phyloP scores from a whole-genome alignment of 2,113 vertebrate species.

The Triplophysa siluroides region DNA sequence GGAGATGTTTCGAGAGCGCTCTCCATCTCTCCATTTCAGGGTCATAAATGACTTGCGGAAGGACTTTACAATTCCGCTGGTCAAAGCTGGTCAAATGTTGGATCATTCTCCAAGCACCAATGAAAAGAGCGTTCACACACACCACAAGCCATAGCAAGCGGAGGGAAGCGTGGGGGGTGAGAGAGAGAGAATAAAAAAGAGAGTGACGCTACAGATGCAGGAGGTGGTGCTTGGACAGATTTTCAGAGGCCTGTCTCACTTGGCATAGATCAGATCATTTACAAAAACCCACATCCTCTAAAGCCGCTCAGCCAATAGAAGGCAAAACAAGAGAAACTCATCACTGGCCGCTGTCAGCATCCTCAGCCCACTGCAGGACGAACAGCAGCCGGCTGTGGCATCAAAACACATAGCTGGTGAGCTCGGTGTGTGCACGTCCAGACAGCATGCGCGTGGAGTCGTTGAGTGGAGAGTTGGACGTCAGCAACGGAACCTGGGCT shows the following conservation, averaged over 20 bases:
- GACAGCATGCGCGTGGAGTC: constrained; percentile 43
- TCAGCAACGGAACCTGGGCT: constrained; percentile 63
- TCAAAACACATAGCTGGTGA: constrained; percentile 3
- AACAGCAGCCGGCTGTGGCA: constrained; percentile 22
- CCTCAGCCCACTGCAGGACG: constrained; percentile 26
- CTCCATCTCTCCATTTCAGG: constrained; percentile 24
- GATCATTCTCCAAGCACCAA: constrained; percentile 26
- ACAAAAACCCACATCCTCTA: constrained; percentile 44
- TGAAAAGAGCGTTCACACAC: constrained; percentile 26
- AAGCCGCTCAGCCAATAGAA: background rate
- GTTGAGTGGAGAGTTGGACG: constrained; percentile 57
- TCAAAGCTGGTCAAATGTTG: constrained; percentile 41
- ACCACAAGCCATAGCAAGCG: constrained; percentile 27
- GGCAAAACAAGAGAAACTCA: constrained; percentile 23
- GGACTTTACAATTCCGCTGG: constrained; percentile 4
- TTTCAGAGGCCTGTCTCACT: constrained; percentile 69
- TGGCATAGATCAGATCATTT: constrained; percentile 65
- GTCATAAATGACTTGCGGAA: constrained; percentile 41
- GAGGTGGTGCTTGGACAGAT: constrained; percentile 76
- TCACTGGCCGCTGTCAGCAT: background rate
- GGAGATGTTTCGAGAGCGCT: background rate
- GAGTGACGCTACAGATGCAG: constrained; percentile 57
- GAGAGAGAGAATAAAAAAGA: constrained; percentile 6
- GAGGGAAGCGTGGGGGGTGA: constrained; percentile 22
- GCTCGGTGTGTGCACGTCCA: background rate